A percentile compares a stretch with the other conserved stretches of the same genome.
phyloP scores from a whole-genome alignment of 2,797 vertebrate genomes.

The Urophycis tenuis region DNA sequence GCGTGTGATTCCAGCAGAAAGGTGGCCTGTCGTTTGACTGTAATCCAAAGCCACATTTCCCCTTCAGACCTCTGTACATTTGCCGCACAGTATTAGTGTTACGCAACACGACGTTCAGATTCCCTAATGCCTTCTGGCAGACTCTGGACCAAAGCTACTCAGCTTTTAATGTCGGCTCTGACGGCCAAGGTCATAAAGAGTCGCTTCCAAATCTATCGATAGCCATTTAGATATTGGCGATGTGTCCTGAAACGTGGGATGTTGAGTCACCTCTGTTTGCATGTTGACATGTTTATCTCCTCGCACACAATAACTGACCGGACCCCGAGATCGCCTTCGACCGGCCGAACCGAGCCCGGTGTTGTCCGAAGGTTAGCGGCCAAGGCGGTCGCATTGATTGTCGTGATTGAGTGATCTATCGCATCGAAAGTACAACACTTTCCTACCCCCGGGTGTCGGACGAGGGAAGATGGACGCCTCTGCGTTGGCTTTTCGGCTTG shows the following conservation, averaged over 20 bases:
- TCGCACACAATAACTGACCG: neutral
- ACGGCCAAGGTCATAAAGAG: neutral
- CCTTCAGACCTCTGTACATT: constrained; percentile 2
- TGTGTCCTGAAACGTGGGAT: neutral
- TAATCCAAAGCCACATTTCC: constrained; percentile 1
- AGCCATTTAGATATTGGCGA: neutral
- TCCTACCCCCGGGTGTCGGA: neutral
- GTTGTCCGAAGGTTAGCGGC: neutral
- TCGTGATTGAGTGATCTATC: neutral
- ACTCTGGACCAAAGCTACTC: neutral
- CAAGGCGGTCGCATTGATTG: neutral
- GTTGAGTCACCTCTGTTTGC: neutral
- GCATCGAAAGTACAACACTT: neutral
- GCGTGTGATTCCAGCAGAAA: neutral
- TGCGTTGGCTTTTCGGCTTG: neutral
- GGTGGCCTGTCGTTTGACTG: constrained; percentile 8
- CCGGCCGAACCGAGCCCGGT: neutral
- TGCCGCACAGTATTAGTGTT: neutral
- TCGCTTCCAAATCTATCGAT: neutral
- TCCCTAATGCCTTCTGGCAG: neutral
- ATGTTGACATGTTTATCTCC: neutral
- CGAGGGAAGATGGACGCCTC: neutral
- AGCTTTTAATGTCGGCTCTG: neutral
- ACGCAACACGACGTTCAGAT: neutral
- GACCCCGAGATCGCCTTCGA: neutral